Conservation (phyloP, 2,888 invertebrate genomes). For the Dendrolimus houi region DNA sequence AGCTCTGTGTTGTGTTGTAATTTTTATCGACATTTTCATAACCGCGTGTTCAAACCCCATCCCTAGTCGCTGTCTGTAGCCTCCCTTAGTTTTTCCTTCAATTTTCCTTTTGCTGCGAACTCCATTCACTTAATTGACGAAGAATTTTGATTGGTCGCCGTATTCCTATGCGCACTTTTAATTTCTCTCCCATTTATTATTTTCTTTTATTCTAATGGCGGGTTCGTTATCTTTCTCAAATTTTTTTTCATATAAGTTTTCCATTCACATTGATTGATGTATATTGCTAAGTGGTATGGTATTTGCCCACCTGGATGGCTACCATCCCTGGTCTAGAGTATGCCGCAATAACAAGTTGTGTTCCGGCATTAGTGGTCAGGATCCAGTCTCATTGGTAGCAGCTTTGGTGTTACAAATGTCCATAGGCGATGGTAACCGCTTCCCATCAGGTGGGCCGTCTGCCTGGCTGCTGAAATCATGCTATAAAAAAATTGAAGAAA, state of each 20-base stretch:
- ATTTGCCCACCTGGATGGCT: too few species aligned
- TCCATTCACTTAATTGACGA: constrained; percentile 73
- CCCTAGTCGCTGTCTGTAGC: constrained; percentile 36
- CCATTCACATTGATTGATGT: constrained; percentile 55
- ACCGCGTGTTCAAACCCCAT: background rate
- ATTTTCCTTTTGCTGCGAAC: constrained; percentile 73
- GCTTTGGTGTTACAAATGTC: too few species aligned
- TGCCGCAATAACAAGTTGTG: too few species aligned
- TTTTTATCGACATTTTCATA: constrained; percentile 7
- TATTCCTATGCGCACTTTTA: constrained; percentile 57
- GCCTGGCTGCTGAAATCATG: too few species aligned
- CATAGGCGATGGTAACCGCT: too few species aligned
- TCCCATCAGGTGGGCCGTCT: too few species aligned
- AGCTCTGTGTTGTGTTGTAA: background rate
- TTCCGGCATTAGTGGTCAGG: too few species aligned
- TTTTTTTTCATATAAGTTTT: constrained; percentile 63
- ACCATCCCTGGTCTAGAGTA: too few species aligned
- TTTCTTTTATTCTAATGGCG: constrained; percentile 73
- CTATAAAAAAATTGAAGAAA: too few species aligned
- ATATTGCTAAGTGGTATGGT: too few species aligned
- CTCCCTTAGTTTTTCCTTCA: constrained; percentile 71
- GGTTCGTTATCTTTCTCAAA: constrained; percentile 65
- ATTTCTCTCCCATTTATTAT: constrained; percentile 55
- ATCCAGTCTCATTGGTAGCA: too few species aligned
- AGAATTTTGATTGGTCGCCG: constrained; percentile 75